Evolutionary conservation across 2,888 invertebrate species (phyloP).

Genomic region (Melinopterus prodromus): DNA sequence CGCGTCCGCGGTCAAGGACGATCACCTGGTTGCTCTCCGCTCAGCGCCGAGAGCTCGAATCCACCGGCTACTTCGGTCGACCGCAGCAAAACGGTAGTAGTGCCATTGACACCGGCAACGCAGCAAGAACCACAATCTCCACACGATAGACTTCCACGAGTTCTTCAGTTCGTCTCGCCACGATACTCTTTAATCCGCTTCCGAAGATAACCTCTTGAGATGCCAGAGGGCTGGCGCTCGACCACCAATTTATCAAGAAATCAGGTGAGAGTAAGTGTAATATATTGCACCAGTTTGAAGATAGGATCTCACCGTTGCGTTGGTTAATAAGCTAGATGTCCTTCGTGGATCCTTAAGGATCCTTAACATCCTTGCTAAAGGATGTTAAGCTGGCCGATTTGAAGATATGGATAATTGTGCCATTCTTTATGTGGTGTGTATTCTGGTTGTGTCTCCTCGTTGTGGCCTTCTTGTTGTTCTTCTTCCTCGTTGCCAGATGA

Average conservation of each 20-base stretch:
- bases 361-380: background rate
- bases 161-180: background rate
- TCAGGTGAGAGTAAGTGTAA: slow-evolving; percentile 4
- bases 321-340: background rate
- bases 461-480: background rate
- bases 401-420: too few relatives aligned
- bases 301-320: background rate
- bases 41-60: background rate
- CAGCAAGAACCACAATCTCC: background rate
- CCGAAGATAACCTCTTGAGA: background rate
- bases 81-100: slow-evolving; percentile 47
- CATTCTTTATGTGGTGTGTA: too few relatives aligned
- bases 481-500: background rate
- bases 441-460: background rate
- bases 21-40: slow-evolving; percentile 46
- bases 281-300: background rate
- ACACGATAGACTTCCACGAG: slow-evolving; percentile 18
- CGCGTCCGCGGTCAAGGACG: slow-evolving; percentile 55
- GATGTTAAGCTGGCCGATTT: background rate
- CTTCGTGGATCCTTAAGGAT: background rate
- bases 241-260: slow-evolving; percentile 10
- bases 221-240: background rate
- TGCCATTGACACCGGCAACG: slow-evolving; percentile 57
- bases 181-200: background rate
- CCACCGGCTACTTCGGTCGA: slow-evolving; percentile 31